These are phyloP conservation scores for Agelaius phoeniceus DNA, from an alignment of 2,113 vertebrate genomes.

Conservation along the genomic window DNA sequence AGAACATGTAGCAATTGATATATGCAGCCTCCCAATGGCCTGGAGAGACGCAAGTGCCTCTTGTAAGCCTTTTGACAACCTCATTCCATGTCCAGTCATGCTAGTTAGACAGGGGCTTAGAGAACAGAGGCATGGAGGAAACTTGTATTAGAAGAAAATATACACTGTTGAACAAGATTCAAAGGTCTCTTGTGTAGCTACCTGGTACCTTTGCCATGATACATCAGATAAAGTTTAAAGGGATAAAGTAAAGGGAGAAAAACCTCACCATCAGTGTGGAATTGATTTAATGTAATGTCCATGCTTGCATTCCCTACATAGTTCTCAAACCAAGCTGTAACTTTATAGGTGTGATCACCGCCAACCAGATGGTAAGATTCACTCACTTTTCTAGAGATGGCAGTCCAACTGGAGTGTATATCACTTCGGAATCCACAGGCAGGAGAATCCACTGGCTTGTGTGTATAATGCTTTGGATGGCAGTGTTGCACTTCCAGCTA, in stretches of 20 bases:
- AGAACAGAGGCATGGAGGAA: background rate
- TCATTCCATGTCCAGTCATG: background rate
- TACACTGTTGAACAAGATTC: background rate
- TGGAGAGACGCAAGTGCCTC: background rate
- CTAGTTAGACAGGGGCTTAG: background rate
- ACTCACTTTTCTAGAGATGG: background rate
- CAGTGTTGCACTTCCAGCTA: background rate
- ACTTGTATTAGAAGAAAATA: background rate
- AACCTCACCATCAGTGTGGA: background rate
- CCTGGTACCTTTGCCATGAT: background rate
- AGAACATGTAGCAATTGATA: background rate
- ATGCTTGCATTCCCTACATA: accelerated
- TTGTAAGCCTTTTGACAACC: background rate
- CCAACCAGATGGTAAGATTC: background rate
- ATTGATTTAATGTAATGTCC: background rate
- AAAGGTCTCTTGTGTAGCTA: background rate
- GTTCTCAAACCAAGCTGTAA: background rate
- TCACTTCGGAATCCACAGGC: background rate
- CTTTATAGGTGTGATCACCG: background rate
- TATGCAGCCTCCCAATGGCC: background rate
- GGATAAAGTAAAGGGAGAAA: background rate
- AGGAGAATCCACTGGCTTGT: background rate
- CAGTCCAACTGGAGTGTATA: background rate
- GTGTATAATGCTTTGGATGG: background rate
- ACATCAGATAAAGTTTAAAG: background rate